Conservation (phyloP, 2,797 vertebrate genomes). For the Cryptoblepharus egeriae region DNA sequence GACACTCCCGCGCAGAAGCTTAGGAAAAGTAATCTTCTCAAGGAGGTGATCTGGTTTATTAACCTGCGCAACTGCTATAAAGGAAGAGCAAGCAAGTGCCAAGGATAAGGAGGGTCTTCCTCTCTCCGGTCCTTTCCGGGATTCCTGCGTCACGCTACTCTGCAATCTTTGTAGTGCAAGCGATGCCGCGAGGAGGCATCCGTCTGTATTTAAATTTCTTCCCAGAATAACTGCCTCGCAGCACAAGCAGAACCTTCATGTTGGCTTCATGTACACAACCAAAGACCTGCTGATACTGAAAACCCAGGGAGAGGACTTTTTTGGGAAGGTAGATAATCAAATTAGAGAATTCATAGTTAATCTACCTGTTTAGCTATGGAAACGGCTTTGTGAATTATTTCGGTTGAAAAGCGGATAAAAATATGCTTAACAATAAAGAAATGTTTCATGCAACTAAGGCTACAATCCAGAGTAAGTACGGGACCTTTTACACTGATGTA, state of each 20-base stretch:
- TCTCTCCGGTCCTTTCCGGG: background rate
- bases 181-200: background rate
- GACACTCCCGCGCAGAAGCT: background rate
- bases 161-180: background rate
- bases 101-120: no score
- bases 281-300: no score
- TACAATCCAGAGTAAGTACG: no score
- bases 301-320: no score
- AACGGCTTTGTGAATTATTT: no score
- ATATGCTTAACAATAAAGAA: no score
- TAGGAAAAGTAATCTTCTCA: background rate
- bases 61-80: background rate
- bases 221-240: background rate
- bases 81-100: background rate
- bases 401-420: no score
- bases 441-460: no score
- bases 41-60: background rate
- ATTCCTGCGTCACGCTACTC: background rate
- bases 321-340: background rate
- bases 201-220: background rate
- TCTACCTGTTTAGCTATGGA: no score
- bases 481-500: no score
- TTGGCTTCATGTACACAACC: background rate
- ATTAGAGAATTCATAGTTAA: no score
- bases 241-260: background rate